Base-by-base conservation (phyloP, 2,888 invertebrate species). In the Amorpha juglandis region DNA sequence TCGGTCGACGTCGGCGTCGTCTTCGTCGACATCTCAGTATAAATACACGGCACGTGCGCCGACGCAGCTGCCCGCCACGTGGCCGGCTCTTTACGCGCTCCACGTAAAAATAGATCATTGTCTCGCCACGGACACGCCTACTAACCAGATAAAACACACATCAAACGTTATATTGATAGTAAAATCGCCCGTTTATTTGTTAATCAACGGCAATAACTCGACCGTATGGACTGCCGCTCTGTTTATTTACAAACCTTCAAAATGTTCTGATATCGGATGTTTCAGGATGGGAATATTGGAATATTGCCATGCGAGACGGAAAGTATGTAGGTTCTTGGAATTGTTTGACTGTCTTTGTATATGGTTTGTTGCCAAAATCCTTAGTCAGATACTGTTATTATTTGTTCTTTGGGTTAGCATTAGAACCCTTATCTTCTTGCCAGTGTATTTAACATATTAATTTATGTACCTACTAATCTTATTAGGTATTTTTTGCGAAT, bases 51-150 rank as follows among this genome's bases (percentile, higher is more conserved):
- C 92, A 91, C 92, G 92, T 91, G 92, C 90, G 90, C 83, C 62
- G 65, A 78, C 91, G 88, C 92, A 93, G 92, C 93, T 92, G 93
- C 86, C 86, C 74, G 83, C 87, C 93, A 93, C 92, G 93, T 93
- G 92, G 88, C 87, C 83, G 84, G 79, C 87, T 87, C 89, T 88
- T 88, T 87, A 88, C 89, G 84, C 81, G 80, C 79, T 76, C 79
- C 75, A 76, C 79, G 86, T 87, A 86, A 91, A 92, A 91, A 92
- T 92, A 93, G 92, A 92, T 86, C 89, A 92, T 92, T 92, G 92
- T 92, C 92, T 90, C 78, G 75, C 70, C 73, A 72, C 71, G 78
- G 84, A 83, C 92, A 91, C 92, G 91, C 92, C 92, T 84, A 91
- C 88, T 74, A 73, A 76, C 78, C 87, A 89, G 86, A 91, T 91